Conservation (phyloP, 1,140 invertebrate genomes). For the Tetragonula clypearis region DNA sequence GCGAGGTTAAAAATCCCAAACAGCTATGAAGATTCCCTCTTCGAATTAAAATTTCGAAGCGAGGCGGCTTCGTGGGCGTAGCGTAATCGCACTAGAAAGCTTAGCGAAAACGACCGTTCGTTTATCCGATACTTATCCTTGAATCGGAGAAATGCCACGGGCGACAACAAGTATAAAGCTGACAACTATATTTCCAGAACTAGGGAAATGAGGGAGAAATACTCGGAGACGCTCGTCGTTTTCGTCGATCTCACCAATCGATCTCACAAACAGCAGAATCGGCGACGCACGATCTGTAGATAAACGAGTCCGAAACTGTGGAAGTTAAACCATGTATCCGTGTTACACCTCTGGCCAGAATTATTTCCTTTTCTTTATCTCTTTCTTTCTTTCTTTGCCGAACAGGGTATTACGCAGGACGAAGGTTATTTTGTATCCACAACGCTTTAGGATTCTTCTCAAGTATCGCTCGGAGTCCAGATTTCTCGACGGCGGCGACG, state of each 20-base stretch:
- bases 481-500: slow-evolving; percentile 24
- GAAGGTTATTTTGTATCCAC: slow-evolving; percentile 44
- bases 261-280: slow-evolving; percentile 43
- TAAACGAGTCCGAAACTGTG: slow-evolving; percentile 21
- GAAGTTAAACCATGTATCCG: slow-evolving; percentile 23
- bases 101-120: not conserved
- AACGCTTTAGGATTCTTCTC: slow-evolving; percentile 50
- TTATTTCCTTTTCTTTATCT: not conserved
- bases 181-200: not conserved
- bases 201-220: not conserved
- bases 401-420: slow-evolving; percentile 37
- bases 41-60: slow-evolving; percentile 29
- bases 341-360: not conserved
- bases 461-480: slow-evolving; percentile 42
- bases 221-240: not conserved
- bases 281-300: slow-evolving; percentile 18
- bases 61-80: not conserved
- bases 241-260: slow-evolving; percentile 9
- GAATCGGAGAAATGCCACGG: not conserved
- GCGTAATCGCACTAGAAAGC: not conserved
- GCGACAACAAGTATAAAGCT: not conserved
- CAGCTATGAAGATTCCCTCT: not conserved
- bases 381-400: not conserved
- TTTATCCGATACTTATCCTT: not conserved
- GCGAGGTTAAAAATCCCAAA: not conserved